Percentiles rank a stretch among this genome's conserved stretches.
phyloP scores from a whole-genome alignment of 2,113 vertebrate species.

The Ictalurus punctatus region DNA sequence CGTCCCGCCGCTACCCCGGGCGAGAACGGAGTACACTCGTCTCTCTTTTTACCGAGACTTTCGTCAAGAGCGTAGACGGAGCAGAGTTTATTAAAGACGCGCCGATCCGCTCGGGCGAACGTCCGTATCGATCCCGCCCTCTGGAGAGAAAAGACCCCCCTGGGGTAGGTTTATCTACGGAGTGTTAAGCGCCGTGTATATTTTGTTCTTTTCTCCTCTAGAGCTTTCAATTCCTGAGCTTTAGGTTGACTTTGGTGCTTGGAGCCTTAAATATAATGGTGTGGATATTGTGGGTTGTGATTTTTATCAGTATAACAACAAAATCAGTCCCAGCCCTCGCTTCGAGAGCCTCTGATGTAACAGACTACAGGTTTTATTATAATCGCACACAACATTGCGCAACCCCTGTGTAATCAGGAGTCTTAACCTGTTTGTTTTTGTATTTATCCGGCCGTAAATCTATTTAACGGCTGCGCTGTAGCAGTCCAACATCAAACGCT shows the following conservation, averaged over 20 bases:
- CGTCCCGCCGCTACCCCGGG: constrained; percentile 19
- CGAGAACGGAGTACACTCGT: constrained; percentile 49
- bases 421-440: background rate
- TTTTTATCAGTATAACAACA: background rate
- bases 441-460: background rate
- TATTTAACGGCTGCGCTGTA: background rate
- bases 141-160: constrained; percentile 44
- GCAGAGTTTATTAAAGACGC: constrained; percentile 72
- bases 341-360: background rate
- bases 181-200: background rate
- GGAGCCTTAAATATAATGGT: background rate
- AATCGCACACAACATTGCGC: background rate
- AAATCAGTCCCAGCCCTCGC: too few species aligned
- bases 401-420: background rate
- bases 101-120: constrained; percentile 67
- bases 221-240: too few species aligned
- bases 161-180: background rate
- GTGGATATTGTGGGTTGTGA: background rate
- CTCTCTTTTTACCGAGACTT: constrained; percentile 63
- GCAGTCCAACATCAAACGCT: too few species aligned
- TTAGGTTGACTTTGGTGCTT: background rate
- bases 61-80: constrained; percentile 62
- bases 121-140: constrained; percentile 70
- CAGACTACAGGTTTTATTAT: background rate
- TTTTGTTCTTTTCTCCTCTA: too few species aligned